These are phyloP conservation scores for Orientallactaga bullata DNA, from an alignment of 2,113 vertebrate genomes.

Conservation along the genomic window DNA sequence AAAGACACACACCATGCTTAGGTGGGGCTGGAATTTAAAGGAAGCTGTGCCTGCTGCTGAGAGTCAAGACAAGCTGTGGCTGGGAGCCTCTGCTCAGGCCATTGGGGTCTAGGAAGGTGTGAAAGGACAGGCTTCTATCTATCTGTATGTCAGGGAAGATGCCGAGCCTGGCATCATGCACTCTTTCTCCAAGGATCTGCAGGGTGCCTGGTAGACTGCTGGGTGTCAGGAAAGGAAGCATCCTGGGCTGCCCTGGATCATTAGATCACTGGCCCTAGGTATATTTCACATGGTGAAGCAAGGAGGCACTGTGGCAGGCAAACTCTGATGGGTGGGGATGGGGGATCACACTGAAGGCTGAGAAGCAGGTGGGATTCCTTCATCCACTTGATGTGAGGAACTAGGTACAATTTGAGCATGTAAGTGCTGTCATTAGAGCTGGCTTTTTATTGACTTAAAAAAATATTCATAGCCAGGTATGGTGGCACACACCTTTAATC, in stretches of 20 bases:
- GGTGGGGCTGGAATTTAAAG: not conserved
- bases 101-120: not conserved
- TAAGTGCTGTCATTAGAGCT: not conserved
- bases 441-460: not conserved
- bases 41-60: no score
- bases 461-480: not conserved
- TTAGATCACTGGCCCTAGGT: no score
- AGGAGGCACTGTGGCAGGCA: not conserved
- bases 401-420: not conserved
- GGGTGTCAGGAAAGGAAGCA: not conserved
- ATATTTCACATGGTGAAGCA: not conserved
- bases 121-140: not conserved
- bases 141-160: not conserved
- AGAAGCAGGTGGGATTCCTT: not conserved
- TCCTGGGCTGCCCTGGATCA: no score
- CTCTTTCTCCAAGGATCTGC: not conserved
- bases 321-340: not conserved
- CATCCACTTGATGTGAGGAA: no score
- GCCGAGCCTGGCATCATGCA: not conserved
- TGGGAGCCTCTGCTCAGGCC: rapidly evolving
- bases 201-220: not conserved
- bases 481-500: no score
- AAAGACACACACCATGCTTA: no score
- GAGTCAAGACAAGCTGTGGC: not conserved
- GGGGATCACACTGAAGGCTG: not conserved